Evolutionary conservation across 2,888 invertebrate species (phyloP), one percentile per base, ranked within the genome.

Genomic region (Hirtodrosophila histrioides): DNA sequence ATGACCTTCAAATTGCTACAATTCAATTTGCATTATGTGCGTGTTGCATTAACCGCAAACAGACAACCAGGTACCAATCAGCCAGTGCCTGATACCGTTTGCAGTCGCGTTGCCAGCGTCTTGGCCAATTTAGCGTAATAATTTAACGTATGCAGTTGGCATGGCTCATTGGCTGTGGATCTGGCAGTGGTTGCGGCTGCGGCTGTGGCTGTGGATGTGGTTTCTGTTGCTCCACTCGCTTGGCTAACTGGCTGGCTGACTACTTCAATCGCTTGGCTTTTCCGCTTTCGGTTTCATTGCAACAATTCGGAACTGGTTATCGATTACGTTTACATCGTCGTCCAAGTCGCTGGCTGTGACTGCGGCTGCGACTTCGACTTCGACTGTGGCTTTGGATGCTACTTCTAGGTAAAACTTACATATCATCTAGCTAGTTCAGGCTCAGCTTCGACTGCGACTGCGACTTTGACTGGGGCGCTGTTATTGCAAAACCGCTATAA

Each of bases 241-340:
- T 63, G 50, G 69, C 65, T 61, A 56, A 65, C 54, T 62, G 60
- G 46, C 63, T 64, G 58, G 74, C 70, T 75, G 67, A 63, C 65
- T 61, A 43, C 73, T 57, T 73, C 73, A 67, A 71, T 78, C 69
- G 69, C 75, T 78, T 79, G 75, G 83, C 75, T 82, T 84, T 84
- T 86, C 81, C 86, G 88, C 88, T 88, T 88, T 88, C 88, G 77
- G 85, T 88, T 88, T 88, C 88, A 88, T 85, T 88, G 86, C 81
- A 82, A 84, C 86, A 85, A 84, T 85, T 75, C 81, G 77, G 77
- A 87, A 87, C 88, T 87, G 85, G 86, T 88, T 88, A 88, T 86
- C 86, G 87, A 86, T 88, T 84, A 85, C 85, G 83, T 77, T 86
- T 76, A 74, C 78, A 66, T 44, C 73, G 60, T 58, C 66, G 72